Evolutionary conservation across 2,888 invertebrate species (phyloP).

Genomic region (Pammene aurita): DNA sequence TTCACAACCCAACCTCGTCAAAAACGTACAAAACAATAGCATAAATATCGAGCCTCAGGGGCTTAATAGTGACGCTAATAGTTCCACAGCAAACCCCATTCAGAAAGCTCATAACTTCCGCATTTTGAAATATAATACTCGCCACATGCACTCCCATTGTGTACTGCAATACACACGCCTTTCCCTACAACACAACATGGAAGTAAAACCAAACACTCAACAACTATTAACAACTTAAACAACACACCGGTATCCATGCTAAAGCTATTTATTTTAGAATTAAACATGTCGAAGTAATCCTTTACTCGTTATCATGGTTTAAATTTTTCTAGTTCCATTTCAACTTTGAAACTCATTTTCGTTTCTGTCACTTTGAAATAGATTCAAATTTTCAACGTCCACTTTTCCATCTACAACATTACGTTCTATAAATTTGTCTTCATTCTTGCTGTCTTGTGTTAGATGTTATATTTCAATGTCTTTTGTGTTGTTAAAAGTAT

Average conservation of each 20-base stretch:
- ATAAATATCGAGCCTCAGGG: background rate
- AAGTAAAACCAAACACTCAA: conserved; percentile 30
- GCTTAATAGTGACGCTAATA: conserved; percentile 20
- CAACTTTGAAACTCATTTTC: conserved; percentile 12
- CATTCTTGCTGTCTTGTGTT: conserved; percentile 19
- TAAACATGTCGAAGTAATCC: conserved; percentile 54
- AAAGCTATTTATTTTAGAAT: conserved; percentile 57
- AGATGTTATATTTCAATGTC: conserved; percentile 19
- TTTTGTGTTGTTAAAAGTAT: background rate
- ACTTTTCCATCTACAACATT: background rate
- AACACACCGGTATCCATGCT: conserved; percentile 28
- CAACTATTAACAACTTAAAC: conserved; percentile 35
- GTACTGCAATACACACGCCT: conserved; percentile 11
- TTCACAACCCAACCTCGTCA: conserved; percentile 6
- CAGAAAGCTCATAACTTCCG: conserved; percentile 31
- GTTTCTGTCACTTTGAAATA: conserved; percentile 28
- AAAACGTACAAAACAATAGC: conserved; percentile 15
- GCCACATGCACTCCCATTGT: conserved; percentile 21
- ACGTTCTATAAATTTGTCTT: background rate
- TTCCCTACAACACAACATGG: conserved; percentile 11
- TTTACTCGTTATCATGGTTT: conserved; percentile 37
- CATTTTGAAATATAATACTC: conserved; percentile 27
- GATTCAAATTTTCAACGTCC: conserved; percentile 29
- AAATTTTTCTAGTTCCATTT: conserved; percentile 35
- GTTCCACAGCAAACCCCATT: conserved; percentile 18